Evolutionary conservation across 1,140 invertebrate species (phyloP), one percentile per base, ranked within the genome.

Genomic region (Frieseomelitta varia): DNA sequence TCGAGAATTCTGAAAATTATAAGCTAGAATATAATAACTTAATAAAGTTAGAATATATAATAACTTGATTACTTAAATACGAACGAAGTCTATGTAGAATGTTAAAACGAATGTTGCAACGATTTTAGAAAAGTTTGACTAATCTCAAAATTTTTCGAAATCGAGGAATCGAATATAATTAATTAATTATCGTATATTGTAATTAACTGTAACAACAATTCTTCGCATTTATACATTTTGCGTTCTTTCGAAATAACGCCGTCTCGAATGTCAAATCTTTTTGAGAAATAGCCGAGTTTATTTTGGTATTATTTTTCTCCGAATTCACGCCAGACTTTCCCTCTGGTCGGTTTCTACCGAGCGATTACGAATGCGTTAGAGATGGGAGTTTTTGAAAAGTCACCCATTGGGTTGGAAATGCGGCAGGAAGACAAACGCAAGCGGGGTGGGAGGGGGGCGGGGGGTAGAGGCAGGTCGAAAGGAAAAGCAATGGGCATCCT

Each of bases 301-400:
- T n/a, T n/a, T n/a, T n/a, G n/a, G n/a, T n/a, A n/a, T n/a, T n/a
- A n/a, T n/a, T n/a, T n/a, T n/a, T n/a, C n/a, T n/a, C n/a, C n/a
- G n/a, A n/a, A n/a, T n/a, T n/a, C n/a, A n/a, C n/a, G n/a, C n/a
- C 30, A 24, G 8, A 6, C 6, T 47, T 47, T 47, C 39, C 39
- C 39, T 47, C 0, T 47, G 0, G 39, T 17, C 79, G 24, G 67
- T 30, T 17, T 34, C 19, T 19, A 3, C 1, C 17, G 6, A 8
- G 39, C 6, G 39, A 72, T 77, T 76, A 76, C 72, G 24, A 77
- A 56, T 68, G 72, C 80, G 73, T 73, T 76, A 53, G 39, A 24
- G 8, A 24, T 15, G n/a, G 11, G 56, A 6, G 67, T 73, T 84
- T 84, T 73, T 14, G n/a, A 73, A 84, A 84, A 84, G 83, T 84